phyloP scores from a whole-genome alignment of 1,140 invertebrate genomes.

The Aphidius gifuensis region DNA sequence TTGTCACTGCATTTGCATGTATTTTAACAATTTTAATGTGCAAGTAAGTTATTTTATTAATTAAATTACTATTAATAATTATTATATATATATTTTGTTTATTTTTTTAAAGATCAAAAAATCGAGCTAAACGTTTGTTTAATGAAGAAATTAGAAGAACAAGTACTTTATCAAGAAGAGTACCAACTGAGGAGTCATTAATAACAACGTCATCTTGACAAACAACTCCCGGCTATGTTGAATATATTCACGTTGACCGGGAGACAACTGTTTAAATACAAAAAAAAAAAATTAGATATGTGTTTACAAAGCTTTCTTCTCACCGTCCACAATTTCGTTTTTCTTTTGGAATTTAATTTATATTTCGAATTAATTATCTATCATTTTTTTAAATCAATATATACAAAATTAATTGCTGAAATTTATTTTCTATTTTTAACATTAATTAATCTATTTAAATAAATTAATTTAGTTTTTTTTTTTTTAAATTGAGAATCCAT shows the following conservation, averaged over 20 bases:
- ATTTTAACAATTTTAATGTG: conserved; percentile 48
- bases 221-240: conserved; percentile 81
- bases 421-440: background rate
- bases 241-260: conserved; percentile 84
- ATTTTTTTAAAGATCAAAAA: conserved; percentile 40
- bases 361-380: no score
- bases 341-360: no score
- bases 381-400: no score
- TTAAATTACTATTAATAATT: conserved; percentile 5
- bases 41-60: conserved; percentile 38
- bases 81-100: conserved; percentile 10
- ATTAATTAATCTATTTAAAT: conserved; percentile 8
- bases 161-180: conserved; percentile 42
- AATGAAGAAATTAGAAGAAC: conserved; percentile 42
- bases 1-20: conserved; percentile 50
- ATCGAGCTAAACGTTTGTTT: conserved; percentile 44
- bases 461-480: background rate
- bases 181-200: conserved; percentile 54
- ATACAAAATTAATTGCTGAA: no score
- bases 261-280: conserved; percentile 74
- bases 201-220: conserved; percentile 63
- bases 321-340: no score
- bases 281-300: no score
- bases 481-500: background rate
- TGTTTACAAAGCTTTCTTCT: no score